These are phyloP conservation scores for Tokudaia muenninki DNA, from an alignment of 2,797 vertebrate genomes.

Conservation along the genomic window DNA sequence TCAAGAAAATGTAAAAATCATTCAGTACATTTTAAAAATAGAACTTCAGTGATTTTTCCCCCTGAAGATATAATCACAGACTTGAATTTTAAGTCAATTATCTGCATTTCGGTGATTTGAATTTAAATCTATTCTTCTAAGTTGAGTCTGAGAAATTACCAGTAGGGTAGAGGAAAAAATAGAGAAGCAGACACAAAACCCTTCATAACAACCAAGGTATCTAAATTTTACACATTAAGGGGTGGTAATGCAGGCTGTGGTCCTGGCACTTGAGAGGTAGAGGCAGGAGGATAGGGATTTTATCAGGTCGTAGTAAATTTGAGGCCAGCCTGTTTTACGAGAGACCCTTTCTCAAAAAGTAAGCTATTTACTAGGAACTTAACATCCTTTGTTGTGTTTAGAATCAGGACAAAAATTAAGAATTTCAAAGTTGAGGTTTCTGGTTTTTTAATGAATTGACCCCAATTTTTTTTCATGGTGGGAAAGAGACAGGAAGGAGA, in stretches of 20 bases:
- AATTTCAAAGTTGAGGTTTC: not conserved
- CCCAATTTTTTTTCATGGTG: not conserved
- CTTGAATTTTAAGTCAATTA: constrained; percentile 66
- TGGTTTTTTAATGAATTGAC: constrained; percentile 35
- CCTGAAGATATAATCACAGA: constrained; percentile 44
- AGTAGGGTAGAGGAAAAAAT: constrained; percentile 16
- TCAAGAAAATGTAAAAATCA: constrained; percentile 42
- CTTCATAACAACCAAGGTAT: not conserved
- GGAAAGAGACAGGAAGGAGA: not conserved
- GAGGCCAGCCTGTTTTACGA: not conserved
- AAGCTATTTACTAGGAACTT: not conserved
- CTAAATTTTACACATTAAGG: not conserved
- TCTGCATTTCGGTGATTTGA: constrained; percentile 18
- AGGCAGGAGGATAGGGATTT: not conserved
- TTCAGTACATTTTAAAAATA: not conserved
- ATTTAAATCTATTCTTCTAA: constrained; percentile 58
- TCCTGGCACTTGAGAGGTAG: not conserved
- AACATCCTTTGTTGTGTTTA: not conserved
- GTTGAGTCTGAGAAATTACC: constrained; percentile 31
- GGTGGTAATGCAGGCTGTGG: not conserved
- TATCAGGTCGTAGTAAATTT: not conserved
- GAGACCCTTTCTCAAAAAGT: not conserved
- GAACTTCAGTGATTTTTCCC: not conserved
- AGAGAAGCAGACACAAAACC: not conserved
- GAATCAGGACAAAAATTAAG: not conserved